phyloP scores from a whole-genome alignment of 1,140 invertebrate species.

The Chironomus tepperi region DNA sequence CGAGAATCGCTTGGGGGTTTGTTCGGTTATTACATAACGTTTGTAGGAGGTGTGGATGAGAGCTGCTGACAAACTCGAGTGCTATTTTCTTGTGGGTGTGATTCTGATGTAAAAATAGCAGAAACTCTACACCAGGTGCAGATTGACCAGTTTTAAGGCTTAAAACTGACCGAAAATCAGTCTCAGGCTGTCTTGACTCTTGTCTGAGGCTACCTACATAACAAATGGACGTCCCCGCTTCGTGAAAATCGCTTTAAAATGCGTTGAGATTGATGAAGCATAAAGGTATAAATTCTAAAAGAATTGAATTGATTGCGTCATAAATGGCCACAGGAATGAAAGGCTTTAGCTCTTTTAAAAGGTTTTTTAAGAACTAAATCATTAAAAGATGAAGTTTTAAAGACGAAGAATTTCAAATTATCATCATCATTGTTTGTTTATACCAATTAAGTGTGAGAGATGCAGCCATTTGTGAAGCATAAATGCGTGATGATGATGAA shows the following conservation, averaged over 20 bases:
- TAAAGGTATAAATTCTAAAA: not conserved
- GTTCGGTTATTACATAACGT: too few relatives aligned
- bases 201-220: too few relatives aligned
- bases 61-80: too few relatives aligned
- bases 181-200: too few relatives aligned
- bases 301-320: not conserved
- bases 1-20: not conserved
- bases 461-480: not conserved
- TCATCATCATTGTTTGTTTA: slow-evolving; percentile 13
- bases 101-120: too few relatives aligned
- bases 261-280: not conserved
- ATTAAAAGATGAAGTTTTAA: not conserved
- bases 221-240: too few relatives aligned
- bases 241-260: not conserved
- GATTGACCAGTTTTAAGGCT: too few relatives aligned
- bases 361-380: not conserved
- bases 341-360: not conserved
- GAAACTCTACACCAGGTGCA: too few relatives aligned
- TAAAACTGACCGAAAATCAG: too few relatives aligned
- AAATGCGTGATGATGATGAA: not conserved
- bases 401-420: not conserved
- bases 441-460: not conserved
- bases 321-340: not conserved
- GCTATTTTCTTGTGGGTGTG: too few relatives aligned
- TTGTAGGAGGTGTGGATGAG: too few relatives aligned